A percentile compares a stretch with the other conserved stretches of the same genome.
Conservation (phyloP, 2,888 invertebrate species). For the Cephus sareptanus region DNA sequence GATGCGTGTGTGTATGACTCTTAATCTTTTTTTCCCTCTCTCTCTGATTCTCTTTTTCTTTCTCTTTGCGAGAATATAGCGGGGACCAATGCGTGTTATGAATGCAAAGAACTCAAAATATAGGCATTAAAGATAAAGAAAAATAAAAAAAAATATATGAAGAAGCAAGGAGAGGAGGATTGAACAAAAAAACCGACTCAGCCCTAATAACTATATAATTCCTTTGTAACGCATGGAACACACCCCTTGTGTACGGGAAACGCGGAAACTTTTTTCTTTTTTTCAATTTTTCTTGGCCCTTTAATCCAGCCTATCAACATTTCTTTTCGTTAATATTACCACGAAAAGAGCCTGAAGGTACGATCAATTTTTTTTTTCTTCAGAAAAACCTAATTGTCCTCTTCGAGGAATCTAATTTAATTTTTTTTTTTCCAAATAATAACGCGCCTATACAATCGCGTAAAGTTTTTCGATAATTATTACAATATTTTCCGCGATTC, state of each 20-base stretch:
- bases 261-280: neutral
- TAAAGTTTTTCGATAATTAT: neutral
- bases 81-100: neutral
- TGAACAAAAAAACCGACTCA: neutral
- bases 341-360: neutral
- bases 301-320: neutral
- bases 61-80: neutral
- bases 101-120: neutral
- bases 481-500: neutral
- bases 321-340: neutral
- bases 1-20: constrained; percentile 28
- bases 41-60: constrained; percentile 6
- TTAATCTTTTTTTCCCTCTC: neutral
- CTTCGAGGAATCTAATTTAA: neutral
- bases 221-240: neutral
- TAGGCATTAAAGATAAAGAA: neutral
- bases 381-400: neutral
- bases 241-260: neutral
- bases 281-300: neutral
- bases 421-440: neutral
- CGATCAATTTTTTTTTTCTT: neutral
- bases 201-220: neutral
- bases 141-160: neutral
- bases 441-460: neutral
- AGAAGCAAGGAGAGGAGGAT: neutral